Evolutionary conservation across 2,113 vertebrate genomes (phyloP).

Genomic region (Ctenomys sociabilis): DNA sequence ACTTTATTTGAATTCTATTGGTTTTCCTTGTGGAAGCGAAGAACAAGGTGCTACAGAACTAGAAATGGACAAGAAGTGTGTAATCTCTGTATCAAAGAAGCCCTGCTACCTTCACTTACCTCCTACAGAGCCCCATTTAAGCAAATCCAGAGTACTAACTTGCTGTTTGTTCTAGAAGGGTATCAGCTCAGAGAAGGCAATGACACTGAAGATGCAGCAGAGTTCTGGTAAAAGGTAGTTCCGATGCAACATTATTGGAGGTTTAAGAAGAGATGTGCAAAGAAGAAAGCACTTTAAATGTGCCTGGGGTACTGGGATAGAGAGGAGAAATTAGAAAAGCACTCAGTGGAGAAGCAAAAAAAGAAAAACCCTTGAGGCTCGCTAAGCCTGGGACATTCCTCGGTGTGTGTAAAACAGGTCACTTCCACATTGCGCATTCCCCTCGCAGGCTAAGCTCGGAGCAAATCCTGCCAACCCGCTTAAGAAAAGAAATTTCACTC

Average conservation of each 20-base stretch:
- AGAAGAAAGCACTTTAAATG: not conserved
- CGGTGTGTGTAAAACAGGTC: not conserved
- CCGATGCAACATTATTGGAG: not conserved
- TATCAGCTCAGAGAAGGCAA: not conserved
- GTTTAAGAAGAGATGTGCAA: not conserved
- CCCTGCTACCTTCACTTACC: not conserved
- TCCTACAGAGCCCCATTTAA: not conserved
- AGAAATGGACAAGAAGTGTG: not conserved
- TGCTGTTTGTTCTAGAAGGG: not conserved
- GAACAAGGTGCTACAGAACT: not conserved
- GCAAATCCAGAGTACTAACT: not conserved
- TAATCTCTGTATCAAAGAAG: not conserved
- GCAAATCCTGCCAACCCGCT: not conserved
- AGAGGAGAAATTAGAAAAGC: constrained; percentile 36
- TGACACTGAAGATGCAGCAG: not conserved
- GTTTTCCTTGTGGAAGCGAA: not conserved
- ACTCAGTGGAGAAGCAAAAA: not conserved
- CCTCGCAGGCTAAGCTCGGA: not conserved
- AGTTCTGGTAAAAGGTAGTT: not conserved
- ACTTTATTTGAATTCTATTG: not conserved
- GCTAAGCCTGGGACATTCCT: not conserved
- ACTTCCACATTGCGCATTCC: not conserved
- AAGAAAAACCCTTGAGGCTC: not conserved
- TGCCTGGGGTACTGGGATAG: not conserved
- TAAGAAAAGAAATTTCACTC: constrained; percentile 1